These are phyloP conservation scores for Phocides pigmalion DNA, from an alignment of 1,140 invertebrate species.

Conservation along the genomic window DNA sequence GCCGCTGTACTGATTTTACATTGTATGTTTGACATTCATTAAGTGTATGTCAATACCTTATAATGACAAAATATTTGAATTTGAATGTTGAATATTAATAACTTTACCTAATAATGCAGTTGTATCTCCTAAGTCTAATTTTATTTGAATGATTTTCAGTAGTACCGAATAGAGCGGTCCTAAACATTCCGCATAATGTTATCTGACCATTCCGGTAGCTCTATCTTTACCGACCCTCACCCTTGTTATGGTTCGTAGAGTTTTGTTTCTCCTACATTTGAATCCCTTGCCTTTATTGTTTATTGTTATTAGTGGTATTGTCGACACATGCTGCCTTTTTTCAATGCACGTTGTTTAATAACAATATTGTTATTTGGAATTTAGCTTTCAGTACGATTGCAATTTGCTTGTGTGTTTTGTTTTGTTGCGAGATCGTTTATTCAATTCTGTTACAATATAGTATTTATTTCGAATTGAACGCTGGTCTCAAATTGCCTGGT, in stretches of 20 bases:
- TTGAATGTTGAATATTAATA: too few species aligned
- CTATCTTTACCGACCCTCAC: slow-evolving; percentile 17
- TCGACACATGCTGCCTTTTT: slow-evolving; percentile 52
- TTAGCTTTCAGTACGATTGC: not conserved
- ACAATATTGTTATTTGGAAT: not conserved
- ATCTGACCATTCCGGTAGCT: slow-evolving; percentile 19
- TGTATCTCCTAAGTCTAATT: slow-evolving; percentile 2
- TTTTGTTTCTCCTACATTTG: slow-evolving; percentile 26
- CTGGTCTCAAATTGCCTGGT: slow-evolving; percentile 4
- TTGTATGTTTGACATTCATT: too few species aligned
- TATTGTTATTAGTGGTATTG: slow-evolving; percentile 51
- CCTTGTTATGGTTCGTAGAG: slow-evolving; percentile 21
- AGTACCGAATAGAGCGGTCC: slow-evolving; percentile 3
- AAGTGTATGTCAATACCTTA: too few species aligned
- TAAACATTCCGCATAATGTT: slow-evolving; percentile 27
- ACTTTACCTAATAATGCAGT: not conserved
- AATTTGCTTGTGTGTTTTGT: not conserved
- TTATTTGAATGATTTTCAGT: slow-evolving; percentile 8
- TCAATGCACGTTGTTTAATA: slow-evolving; percentile 38
- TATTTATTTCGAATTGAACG: not conserved
- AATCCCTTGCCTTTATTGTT: slow-evolving; percentile 40
- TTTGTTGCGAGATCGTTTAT: not conserved
- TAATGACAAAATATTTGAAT: too few species aligned
- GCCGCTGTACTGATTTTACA: too few species aligned
- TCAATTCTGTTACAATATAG: not conserved